A percentile compares a stretch with the other conserved stretches of the same genome.
Evolutionary conservation across 1,140 invertebrate genomes (phyloP).

Genomic region (Bombus impatiens): DNA sequence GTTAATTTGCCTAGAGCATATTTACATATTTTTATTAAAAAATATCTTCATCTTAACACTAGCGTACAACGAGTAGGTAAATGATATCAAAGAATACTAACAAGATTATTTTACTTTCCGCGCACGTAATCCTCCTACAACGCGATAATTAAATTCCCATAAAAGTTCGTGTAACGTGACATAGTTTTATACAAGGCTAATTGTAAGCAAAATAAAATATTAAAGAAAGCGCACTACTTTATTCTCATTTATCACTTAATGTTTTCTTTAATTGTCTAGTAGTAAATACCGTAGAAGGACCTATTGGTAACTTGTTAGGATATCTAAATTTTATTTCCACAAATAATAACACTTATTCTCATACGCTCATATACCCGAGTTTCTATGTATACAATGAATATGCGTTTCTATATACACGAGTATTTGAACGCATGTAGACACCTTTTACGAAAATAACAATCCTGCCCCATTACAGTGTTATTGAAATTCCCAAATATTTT

Average conservation of each 20-base stretch:
- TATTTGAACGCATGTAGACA: too few relatives aligned
- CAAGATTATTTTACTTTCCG: neutral
- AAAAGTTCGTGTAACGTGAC: neutral
- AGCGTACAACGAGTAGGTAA: neutral
- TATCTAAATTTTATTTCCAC: too few relatives aligned
- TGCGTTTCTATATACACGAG: too few relatives aligned
- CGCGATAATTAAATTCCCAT: slow-evolving; percentile 1
- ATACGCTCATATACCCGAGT: too few relatives aligned
- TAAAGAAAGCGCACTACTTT: neutral
- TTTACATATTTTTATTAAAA: neutral
- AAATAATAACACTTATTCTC: too few relatives aligned
- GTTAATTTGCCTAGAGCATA: neutral
- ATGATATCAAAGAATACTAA: neutral
- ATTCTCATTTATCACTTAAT: neutral
- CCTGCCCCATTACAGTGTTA: too few relatives aligned
- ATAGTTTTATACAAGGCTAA: neutral
- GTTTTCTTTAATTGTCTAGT: neutral
- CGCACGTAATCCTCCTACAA: neutral
- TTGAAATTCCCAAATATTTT: too few relatives aligned
- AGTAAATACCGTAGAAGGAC: too few relatives aligned
- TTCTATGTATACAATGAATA: too few relatives aligned
- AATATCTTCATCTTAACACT: neutral
- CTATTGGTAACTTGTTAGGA: too few relatives aligned
- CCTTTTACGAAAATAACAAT: too few relatives aligned
- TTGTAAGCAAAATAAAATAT: neutral